Evolutionary conservation across 2,113 vertebrate species (phyloP).

Genomic region (Takifugu flavidus): DNA sequence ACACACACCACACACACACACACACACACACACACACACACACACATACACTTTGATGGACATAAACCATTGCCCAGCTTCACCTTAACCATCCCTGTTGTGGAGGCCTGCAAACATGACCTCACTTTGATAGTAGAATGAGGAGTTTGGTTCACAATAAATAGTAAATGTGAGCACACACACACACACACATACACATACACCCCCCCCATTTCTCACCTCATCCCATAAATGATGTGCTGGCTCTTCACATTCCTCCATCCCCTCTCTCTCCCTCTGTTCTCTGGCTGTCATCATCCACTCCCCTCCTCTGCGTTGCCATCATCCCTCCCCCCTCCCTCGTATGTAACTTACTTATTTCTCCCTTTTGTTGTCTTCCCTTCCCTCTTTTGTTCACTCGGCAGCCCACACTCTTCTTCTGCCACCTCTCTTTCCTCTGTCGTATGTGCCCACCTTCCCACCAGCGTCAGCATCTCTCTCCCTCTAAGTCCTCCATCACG

Average conservation of each 20-base stretch:
- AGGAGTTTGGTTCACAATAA: no score
- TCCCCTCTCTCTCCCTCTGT: constrained; percentile 1
- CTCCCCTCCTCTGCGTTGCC: constrained; percentile 6
- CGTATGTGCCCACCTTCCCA: constrained; percentile 19
- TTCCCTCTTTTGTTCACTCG: constrained; percentile 32
- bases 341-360: constrained; percentile 11
- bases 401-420: constrained; percentile 19
- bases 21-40: no score
- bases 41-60: no score
- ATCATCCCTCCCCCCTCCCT: constrained; percentile 16
- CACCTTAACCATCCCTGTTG: no score
- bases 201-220: constrained; percentile 9
- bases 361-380: constrained; percentile 9
- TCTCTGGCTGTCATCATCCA: constrained; percentile 9
- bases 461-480: constrained; percentile 2
- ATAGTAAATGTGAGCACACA: no score
- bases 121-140: no score
- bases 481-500: constrained; percentile 18
- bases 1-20: no score
- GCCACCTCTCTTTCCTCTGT: constrained; percentile 25
- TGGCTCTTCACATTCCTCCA: constrained; percentile 3
- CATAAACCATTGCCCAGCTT: no score
- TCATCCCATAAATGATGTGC: constrained; percentile 1
- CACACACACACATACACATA: constrained; percentile 5
- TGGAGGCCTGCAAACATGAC: no score